Conservation (phyloP, 2,113 vertebrate genomes). For the Entosphenus tridentatus region DNA sequence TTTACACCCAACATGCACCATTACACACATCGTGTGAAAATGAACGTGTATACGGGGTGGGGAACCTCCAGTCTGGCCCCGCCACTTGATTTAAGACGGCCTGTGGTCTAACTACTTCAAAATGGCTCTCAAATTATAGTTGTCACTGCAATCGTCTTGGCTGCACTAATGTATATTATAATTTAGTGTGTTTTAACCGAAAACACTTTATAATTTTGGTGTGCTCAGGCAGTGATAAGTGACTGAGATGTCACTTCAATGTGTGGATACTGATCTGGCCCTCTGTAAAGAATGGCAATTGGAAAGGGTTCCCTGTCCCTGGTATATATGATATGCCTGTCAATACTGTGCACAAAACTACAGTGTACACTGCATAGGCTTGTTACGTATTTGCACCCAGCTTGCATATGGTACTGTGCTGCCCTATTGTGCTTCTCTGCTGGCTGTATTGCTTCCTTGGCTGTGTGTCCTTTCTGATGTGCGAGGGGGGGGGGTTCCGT, state of each 20-base stretch:
- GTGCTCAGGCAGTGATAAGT: no score
- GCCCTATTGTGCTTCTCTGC: not conserved
- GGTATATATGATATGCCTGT: no score
- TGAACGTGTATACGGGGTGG: not conserved
- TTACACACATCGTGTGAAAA: not conserved
- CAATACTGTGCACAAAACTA: no score
- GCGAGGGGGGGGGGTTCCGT: fast-evolving
- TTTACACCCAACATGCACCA: not conserved
- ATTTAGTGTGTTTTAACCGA: no score
- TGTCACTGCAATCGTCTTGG: not conserved
- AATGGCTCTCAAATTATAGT: not conserved
- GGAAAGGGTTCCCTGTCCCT: no score
- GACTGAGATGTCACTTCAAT: no score
- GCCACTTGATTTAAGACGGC: not conserved
- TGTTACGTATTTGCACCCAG: not conserved
- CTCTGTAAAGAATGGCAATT: no score
- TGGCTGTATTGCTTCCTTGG: no score
- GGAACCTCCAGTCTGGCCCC: not conserved
- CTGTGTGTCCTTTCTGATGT: not conserved
- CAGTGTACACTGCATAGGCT: not conserved
- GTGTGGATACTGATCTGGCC: no score
- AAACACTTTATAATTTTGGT: no score
- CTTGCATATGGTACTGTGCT: not conserved
- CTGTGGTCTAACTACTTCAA: not conserved
- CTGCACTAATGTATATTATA: not conserved